Evolutionary conservation across 2,797 vertebrate species (phyloP).

Genomic region (Rhynchonycteris naso): DNA sequence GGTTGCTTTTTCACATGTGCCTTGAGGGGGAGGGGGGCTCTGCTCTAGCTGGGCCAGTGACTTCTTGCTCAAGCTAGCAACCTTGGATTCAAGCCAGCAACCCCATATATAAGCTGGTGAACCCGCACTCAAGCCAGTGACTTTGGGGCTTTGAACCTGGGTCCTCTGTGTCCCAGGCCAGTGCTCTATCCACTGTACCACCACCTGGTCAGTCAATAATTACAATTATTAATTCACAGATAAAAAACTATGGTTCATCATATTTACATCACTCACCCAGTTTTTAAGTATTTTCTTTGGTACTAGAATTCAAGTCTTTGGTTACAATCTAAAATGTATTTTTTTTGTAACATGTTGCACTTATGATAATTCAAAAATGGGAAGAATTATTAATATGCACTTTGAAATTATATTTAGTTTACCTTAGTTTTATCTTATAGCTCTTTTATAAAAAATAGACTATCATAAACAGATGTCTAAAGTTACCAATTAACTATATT

Average conservation of each 20-base stretch:
- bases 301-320: slow-evolving; percentile 6
- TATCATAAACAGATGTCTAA: neutral
- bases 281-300: neutral
- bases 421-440: neutral
- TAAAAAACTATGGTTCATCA: neutral
- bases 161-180: too few relatives aligned
- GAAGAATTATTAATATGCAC: neutral
- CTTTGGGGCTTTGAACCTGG: too few relatives aligned
- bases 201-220: neutral
- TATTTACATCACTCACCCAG: neutral
- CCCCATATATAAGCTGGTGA: too few relatives aligned
- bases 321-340: neutral
- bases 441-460: neutral
- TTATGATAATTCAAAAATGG: neutral
- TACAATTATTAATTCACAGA: neutral
- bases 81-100: too few relatives aligned
- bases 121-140: too few relatives aligned
- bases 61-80: too few relatives aligned
- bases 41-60: too few relatives aligned
- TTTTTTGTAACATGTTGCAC: neutral
- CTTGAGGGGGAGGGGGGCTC: too few relatives aligned
- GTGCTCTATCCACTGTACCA: too few relatives aligned
- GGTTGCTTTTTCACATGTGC: too few relatives aligned
- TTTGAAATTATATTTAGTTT: slow-evolving; percentile 17
- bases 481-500: neutral